Evolutionary conservation across 2,113 vertebrate genomes (phyloP).

Genomic region (Baryphthengus martii): DNA sequence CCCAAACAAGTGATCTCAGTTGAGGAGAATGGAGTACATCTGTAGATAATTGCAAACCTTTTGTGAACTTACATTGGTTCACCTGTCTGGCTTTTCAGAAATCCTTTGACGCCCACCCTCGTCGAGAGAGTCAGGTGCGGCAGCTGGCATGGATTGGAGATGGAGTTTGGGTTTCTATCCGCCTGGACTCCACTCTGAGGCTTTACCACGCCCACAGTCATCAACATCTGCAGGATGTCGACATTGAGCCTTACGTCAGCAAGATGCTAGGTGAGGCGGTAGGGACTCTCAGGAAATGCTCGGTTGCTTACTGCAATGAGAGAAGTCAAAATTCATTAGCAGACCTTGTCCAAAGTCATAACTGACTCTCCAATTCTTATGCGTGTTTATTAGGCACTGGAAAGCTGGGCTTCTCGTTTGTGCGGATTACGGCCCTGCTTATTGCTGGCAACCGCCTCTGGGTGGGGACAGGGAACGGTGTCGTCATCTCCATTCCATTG

Average conservation of each 20-base stretch:
- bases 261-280: conserved; percentile 92
- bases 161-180: conserved; percentile 97
- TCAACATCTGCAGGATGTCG: conserved; percentile 96
- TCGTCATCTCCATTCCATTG: conserved; percentile 97
- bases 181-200: conserved; percentile 92
- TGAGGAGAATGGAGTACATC: background rate
- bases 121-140: conserved; percentile 94
- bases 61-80: background rate
- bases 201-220: conserved; percentile 96
- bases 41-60: background rate
- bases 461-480: conserved; percentile 97
- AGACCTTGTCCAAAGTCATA: background rate
- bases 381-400: conserved; percentile 82
- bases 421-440: conserved; percentile 94
- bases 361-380: background rate
- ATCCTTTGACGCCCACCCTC: conserved; percentile 95
- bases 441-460: conserved; percentile 96
- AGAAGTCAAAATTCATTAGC: background rate
- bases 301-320: background rate
- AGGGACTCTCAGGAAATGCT: background rate
- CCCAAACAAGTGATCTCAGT: background rate
- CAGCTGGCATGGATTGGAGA: conserved; percentile 97
- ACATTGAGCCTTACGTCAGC: conserved; percentile 98
- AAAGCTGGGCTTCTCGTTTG: conserved; percentile 97
- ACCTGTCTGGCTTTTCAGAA: conserved; percentile 72